Evolutionary conservation across 2,797 vertebrate species (phyloP), one percentile per base, ranked within the genome.

Genomic region (Cuculus canorus): DNA sequence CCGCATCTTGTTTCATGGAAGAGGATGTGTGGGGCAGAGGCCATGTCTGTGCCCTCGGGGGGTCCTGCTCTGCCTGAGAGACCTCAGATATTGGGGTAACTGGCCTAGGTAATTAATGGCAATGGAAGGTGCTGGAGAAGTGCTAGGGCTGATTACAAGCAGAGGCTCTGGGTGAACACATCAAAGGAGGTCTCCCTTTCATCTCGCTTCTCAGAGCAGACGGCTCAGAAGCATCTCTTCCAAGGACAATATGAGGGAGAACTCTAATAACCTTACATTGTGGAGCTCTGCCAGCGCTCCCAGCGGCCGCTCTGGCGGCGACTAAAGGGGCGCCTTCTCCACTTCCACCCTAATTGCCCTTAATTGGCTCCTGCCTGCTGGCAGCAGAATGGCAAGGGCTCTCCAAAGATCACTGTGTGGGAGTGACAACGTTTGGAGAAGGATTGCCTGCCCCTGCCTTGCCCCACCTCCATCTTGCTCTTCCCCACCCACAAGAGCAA

Each of bases 341-440:
- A 8, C 94, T 97, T 96, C 96, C 95, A 96, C 95, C 94, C 94
- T 96, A 96, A 96, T 97, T 96, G 96, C 96, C 90, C 87, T 95
- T 96, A 95, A 96, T 92, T 96, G 95, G 95, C 95, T 96, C 91
- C 96, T 93, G 95, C 96, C 94, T 85, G 91, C 94, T 96, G 96
- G 97, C 96, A 97, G 88, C 92, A 69, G 95, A 92, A 90, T 27
- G 48, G 79, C 77, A 8, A 93, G 56, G 63, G 69, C 90, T 95
- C 94, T 97, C 96, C 95, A 96, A 95, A 82, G 95, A 96, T 95
- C 90, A 45, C 90, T 72, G 39, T 17, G 17, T 86, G 3, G 3
- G 69, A 93, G 71, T 15, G 45, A 96, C 90, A 86, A 79, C 2
- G 15, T 61, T 83, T 75, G 91, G 77, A 90, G 81, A 73, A 92